phyloP scores from a whole-genome alignment of 2,888 invertebrate species.

The Brachyptera putata region DNA sequence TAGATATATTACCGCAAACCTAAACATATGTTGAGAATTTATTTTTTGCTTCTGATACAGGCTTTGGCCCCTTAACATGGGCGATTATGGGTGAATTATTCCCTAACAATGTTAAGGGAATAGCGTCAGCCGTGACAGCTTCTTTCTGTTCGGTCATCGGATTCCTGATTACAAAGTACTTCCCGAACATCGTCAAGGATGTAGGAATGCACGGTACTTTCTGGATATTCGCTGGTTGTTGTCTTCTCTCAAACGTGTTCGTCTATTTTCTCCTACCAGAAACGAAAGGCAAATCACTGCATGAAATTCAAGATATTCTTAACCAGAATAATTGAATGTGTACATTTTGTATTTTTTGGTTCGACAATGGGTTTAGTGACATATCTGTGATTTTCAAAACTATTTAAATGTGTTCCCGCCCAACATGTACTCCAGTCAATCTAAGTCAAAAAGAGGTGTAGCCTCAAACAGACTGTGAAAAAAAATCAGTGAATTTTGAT shows the following conservation, averaged over 20 bases:
- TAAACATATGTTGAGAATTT: too few relatives aligned
- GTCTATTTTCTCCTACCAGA: constrained; percentile 73
- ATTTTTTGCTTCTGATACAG: too few relatives aligned
- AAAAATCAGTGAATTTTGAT: too few relatives aligned
- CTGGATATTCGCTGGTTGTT: constrained; percentile 65
- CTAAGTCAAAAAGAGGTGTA: too few relatives aligned
- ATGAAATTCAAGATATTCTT: constrained; percentile 73
- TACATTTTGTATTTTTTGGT: too few relatives aligned
- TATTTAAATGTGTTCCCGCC: too few relatives aligned
- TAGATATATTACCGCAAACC: too few relatives aligned
- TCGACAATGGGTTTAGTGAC: too few relatives aligned
- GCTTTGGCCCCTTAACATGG: constrained; percentile 77
- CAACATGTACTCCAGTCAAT: too few relatives aligned
- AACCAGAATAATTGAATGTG: too few relatives aligned
- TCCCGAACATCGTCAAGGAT: constrained; percentile 52
- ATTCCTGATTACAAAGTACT: constrained; percentile 71
- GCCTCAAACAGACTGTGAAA: too few relatives aligned
- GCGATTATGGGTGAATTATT: constrained; percentile 79
- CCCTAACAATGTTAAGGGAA: constrained; percentile 69
- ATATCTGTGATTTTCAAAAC: too few relatives aligned
- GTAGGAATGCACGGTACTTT: constrained; percentile 67
- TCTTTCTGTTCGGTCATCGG: constrained; percentile 72
- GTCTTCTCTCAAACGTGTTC: constrained; percentile 59
- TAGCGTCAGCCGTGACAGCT: constrained; percentile 72
- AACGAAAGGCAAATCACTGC: constrained; percentile 82